Evolutionary conservation across 2,797 vertebrate species (phyloP).

Genomic region (Danio albolineatus): DNA sequence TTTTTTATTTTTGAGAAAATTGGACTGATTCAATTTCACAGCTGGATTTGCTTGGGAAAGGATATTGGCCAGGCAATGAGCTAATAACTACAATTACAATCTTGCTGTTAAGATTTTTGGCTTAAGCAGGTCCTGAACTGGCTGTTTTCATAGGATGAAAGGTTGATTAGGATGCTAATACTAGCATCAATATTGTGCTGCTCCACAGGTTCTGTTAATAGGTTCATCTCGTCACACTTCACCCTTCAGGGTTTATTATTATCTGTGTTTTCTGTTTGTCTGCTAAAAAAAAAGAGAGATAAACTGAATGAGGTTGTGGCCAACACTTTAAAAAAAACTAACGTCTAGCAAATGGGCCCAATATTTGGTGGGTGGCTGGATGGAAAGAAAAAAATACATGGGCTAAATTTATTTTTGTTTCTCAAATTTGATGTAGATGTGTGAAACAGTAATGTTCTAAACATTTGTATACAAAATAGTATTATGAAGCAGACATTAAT

Average conservation of each 20-base stretch:
- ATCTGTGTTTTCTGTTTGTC: not conserved
- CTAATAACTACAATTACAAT: conserved; percentile 31
- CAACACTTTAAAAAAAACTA: not conserved
- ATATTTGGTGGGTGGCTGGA: too few relatives aligned
- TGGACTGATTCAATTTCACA: not conserved
- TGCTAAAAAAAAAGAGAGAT: not conserved
- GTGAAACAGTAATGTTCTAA: too few relatives aligned
- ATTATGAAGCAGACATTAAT: too few relatives aligned
- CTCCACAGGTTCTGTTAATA: conserved; percentile 5
- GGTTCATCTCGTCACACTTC: not conserved
- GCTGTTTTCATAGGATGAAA: not conserved
- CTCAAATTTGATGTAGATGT: too few relatives aligned
- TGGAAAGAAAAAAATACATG: too few relatives aligned
- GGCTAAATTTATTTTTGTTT: not conserved
- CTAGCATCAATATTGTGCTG: not conserved
- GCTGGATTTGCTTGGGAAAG: not conserved
- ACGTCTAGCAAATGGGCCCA: too few relatives aligned
- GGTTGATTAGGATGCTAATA: conserved; percentile 19
- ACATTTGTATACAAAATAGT: too few relatives aligned
- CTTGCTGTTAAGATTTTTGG: not conserved
- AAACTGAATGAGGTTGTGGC: not conserved
- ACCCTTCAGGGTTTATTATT: not conserved
- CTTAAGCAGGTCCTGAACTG: not conserved
- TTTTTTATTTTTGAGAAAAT: not conserved
- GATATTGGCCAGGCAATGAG: conserved; percentile 9